Percentiles rank a stretch among this genome's conserved stretches.
Evolutionary conservation across 2,797 vertebrate genomes (phyloP).

Genomic region (Gobio occitaniae): DNA sequence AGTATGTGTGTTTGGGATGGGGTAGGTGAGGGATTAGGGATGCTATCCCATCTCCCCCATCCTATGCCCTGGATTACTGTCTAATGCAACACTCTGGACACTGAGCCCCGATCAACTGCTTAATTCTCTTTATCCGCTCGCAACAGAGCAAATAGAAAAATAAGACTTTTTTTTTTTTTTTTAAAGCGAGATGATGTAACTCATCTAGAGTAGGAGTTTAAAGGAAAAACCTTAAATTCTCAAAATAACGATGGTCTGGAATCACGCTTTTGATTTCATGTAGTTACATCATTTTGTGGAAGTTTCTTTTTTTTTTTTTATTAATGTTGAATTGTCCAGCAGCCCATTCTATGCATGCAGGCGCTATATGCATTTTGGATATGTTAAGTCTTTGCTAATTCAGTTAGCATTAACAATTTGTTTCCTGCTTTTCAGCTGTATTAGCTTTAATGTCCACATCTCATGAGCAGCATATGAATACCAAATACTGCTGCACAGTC

Average conservation of each 20-base stretch:
- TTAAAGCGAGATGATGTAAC: conserved; percentile 62
- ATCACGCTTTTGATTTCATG: conserved; percentile 8
- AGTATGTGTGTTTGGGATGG: conserved; percentile 40
- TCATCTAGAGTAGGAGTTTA: conserved; percentile 55
- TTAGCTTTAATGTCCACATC: conserved; percentile 8
- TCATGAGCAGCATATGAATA: background rate
- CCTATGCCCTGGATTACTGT: conserved; percentile 83
- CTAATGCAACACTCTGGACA: conserved; percentile 80
- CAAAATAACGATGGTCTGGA: background rate
- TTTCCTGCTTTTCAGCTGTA: conserved; percentile 4
- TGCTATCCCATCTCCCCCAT: conserved; percentile 72
- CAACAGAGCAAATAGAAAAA: conserved; percentile 71
- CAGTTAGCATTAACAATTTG: conserved; percentile 49
- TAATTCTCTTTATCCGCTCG: conserved; percentile 77
- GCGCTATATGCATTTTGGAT: background rate
- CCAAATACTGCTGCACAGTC: conserved; percentile 12
- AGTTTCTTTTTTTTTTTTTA: background rate
- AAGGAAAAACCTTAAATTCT: background rate
- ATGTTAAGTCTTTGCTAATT: conserved; percentile 15
- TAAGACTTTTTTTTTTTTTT: conserved; percentile 69
- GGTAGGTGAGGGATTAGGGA: conserved; percentile 73
- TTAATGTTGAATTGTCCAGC: background rate
- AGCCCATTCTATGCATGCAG: conserved; percentile 2
- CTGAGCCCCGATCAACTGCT: conserved; percentile 77
- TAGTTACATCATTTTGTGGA: conserved; percentile 27